These are phyloP conservation scores for Ceratina japonica DNA, from an alignment of 1,140 invertebrate genomes.

Conservation along the genomic window DNA sequence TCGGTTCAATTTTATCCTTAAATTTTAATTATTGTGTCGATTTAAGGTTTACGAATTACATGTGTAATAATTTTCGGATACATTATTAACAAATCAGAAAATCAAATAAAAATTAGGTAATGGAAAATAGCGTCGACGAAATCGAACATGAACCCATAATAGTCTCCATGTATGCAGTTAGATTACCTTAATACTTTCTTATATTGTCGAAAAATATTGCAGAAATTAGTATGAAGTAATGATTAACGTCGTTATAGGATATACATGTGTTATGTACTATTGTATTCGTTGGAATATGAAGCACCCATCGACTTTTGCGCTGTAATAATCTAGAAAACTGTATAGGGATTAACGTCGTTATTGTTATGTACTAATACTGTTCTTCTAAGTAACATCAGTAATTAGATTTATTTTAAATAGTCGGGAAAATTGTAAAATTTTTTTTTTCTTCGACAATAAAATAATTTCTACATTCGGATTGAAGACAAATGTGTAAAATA, in stretches of 20 bases:
- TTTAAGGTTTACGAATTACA: neutral
- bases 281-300: slow-evolving; percentile 44
- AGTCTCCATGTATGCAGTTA: slow-evolving; percentile 20
- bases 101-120: neutral
- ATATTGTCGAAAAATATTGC: slow-evolving; percentile 34
- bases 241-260: slow-evolving; percentile 20
- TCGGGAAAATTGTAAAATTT: neutral
- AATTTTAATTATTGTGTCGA: neutral
- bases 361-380: slow-evolving; percentile 44
- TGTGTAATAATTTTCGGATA: neutral
- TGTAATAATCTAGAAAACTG: slow-evolving; percentile 14
- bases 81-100: neutral
- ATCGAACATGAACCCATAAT: slow-evolving; percentile 21
- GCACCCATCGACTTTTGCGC: slow-evolving; percentile 37
- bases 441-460: neutral
- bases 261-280: slow-evolving; percentile 9
- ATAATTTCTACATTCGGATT: neutral
- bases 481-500: neutral
- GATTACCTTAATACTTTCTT: slow-evolving; percentile 42
- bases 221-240: slow-evolving; percentile 20
- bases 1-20: neutral
- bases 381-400: slow-evolving; percentile 1
- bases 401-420: slow-evolving; percentile 9
- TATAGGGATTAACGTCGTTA: slow-evolving; percentile 23
- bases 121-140: neutral